Percentiles rank a stretch among this genome's conserved stretches.
Conservation (phyloP, 1,140 invertebrate species). For the Platorchestia sp. region DNA sequence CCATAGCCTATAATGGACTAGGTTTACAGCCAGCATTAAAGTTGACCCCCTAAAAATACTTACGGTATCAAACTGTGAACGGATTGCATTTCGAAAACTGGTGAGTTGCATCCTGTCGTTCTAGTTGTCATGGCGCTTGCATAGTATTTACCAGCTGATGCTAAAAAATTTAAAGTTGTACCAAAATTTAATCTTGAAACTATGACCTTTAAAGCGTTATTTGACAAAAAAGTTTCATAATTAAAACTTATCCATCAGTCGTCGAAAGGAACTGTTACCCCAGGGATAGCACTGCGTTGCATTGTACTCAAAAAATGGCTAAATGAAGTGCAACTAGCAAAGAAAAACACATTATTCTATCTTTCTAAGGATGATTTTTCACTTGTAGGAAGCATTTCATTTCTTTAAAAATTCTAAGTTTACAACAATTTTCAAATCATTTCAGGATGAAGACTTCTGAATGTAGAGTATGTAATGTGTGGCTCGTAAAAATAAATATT, state of each 20-base stretch:
- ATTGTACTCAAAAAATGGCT: not conserved
- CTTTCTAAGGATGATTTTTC: too few species aligned
- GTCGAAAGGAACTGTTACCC: not conserved
- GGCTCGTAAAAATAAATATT: too few species aligned
- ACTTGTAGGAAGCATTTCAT: too few species aligned
- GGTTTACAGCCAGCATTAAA: slow-evolving; percentile 39
- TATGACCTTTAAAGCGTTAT: not conserved
- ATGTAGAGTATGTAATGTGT: too few species aligned
- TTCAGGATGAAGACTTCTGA: too few species aligned
- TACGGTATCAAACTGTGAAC: slow-evolving; percentile 29
- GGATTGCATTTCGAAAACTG: not conserved
- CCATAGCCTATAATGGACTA: slow-evolving; percentile 49
- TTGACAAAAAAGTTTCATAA: not conserved
- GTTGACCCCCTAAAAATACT: slow-evolving; percentile 12
- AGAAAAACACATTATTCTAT: too few species aligned
- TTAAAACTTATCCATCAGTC: not conserved
- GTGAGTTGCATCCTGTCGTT: not conserved
- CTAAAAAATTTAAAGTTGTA: not conserved
- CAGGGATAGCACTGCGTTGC: not conserved
- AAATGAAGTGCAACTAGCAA: not conserved
- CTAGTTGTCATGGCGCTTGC: not conserved
- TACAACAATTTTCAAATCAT: too few species aligned
- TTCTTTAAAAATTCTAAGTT: too few species aligned
- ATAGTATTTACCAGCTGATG: not conserved
- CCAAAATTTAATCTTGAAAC: not conserved